Evolutionary conservation across 2,113 vertebrate species (phyloP).

Genomic region (Brevimyrus niger): DNA sequence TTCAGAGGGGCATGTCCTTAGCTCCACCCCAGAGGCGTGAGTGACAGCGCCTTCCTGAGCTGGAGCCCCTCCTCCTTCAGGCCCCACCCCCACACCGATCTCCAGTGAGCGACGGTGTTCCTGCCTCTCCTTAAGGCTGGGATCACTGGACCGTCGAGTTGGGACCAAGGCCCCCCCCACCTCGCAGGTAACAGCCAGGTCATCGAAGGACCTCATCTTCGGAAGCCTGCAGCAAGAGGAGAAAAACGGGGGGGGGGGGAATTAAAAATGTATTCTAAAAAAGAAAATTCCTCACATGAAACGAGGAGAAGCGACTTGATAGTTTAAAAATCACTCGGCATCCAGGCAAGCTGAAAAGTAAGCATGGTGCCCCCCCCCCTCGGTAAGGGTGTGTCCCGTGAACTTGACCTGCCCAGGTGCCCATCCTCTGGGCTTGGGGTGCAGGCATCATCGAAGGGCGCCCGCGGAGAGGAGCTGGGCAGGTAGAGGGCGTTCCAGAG

Average conservation of each 20-base stretch:
- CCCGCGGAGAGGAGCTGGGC: conserved; percentile 85
- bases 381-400: not conserved
- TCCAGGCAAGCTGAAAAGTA: not conserved
- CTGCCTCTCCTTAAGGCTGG: conserved; percentile 93
- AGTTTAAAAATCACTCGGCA: not conserved
- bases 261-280: not conserved
- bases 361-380: not conserved
- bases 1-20: conserved; percentile 32
- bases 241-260: conserved; percentile 2
- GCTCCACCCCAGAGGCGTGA: conserved; percentile 27
- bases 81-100: conserved; percentile 65
- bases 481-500: conserved; percentile 95
- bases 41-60: conserved; percentile 44
- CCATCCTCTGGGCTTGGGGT: conserved; percentile 81
- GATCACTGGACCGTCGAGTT: conserved; percentile 90
- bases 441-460: conserved; percentile 81
- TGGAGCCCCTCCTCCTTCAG: conserved; percentile 57
- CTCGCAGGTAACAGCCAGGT: conserved; percentile 81
- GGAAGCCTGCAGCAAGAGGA: conserved; percentile 62
- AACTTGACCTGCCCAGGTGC: conserved; percentile 79
- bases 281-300: not conserved
- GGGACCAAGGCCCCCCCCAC: conserved; percentile 61
- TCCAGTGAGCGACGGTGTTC: conserved; percentile 86
- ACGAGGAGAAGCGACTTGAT: not conserved
- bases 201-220: conserved; percentile 93